A percentile compares a stretch with the other conserved stretches of the same genome.
Evolutionary conservation across 2,797 vertebrate species (phyloP).

Genomic region (Martes flavigula): DNA sequence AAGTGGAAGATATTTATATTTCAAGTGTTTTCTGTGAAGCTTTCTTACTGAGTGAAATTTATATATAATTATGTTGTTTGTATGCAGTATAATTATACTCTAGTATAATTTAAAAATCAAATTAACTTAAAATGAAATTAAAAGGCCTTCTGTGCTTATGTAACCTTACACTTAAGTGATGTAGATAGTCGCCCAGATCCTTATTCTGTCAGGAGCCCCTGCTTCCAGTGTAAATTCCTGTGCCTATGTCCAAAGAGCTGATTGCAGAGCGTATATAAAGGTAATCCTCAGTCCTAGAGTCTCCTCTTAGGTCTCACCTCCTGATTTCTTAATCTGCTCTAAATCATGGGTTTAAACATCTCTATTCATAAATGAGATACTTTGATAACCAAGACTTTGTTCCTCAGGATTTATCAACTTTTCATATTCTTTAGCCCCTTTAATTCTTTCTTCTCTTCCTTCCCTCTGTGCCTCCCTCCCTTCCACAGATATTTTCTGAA

Average conservation of each 20-base stretch:
- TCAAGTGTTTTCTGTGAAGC: background rate
- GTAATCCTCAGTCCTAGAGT: background rate
- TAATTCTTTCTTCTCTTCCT: background rate
- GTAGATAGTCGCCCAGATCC: background rate
- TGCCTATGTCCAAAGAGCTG: background rate
- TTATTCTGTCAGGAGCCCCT: background rate
- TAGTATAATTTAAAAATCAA: background rate
- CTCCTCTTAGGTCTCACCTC: background rate
- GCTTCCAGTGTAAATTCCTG: background rate
- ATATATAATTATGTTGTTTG: background rate
- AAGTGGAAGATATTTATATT: background rate
- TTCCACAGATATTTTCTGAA: slow-evolving; percentile 4
- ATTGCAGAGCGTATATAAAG: background rate
- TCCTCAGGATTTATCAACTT: background rate
- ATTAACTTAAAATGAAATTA: slow-evolving; percentile 22
- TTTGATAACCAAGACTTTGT: background rate
- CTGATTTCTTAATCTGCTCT: background rate
- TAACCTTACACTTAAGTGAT: background rate
- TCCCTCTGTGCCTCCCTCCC: background rate
- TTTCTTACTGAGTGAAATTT: slow-evolving; percentile 1
- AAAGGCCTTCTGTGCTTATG: background rate
- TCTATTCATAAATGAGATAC: background rate
- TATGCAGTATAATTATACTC: background rate
- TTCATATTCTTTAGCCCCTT: background rate
- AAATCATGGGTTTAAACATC: background rate